Base-by-base conservation (phyloP, 2,888 invertebrate species). In the Beris morrisii region DNA sequence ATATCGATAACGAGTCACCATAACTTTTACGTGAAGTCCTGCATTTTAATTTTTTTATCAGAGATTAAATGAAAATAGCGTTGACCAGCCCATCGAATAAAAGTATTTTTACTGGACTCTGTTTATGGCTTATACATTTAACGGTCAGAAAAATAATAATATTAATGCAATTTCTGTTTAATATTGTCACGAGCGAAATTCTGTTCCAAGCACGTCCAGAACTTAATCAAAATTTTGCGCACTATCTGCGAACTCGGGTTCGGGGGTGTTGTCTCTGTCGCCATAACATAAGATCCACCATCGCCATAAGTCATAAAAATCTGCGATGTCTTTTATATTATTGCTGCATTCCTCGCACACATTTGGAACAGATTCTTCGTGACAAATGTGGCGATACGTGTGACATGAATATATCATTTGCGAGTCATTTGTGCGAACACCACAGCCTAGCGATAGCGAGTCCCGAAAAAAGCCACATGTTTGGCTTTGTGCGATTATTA, bases 401-500 rank as follows among this genome's bases (percentile, higher is more conserved):
- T 65, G 65, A 65, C 65, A 65, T 65, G 65, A 65, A 65, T 65
- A 54, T 65, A 56, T 65, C 65, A 56, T 64, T 45, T 45, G 48
- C 38, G 38, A 38, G 7, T 38, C 9, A 38, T 38, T 7, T 38
- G 5, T 38, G 1, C 38, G 38, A 9, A 38, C 5, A 38, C 22
- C 22, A 38, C 38, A 38, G 38, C 38, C 38, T 38, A 38, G 38
- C 38, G 38, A 5, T 5, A 38, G 9, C 3, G 9, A 7, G 5
- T 5, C 38, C 9, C 38, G 38, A 5, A 38, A 9, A 38, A 38
- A 38, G 31, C 28, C 30, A 53, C 30, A 15, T 31, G 58, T 46
- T 48, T 59, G 48, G n/a, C 46, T 59, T 15, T 28, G n/a, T 15
- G 32, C n/a, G 50, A 28, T 50, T 28, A 53, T n/a, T 53, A n/a